Evolutionary conservation across 2,113 vertebrate genomes (phyloP), one percentile per base, ranked within the genome.

Genomic region (Phalacrocorax aristotelis): DNA sequence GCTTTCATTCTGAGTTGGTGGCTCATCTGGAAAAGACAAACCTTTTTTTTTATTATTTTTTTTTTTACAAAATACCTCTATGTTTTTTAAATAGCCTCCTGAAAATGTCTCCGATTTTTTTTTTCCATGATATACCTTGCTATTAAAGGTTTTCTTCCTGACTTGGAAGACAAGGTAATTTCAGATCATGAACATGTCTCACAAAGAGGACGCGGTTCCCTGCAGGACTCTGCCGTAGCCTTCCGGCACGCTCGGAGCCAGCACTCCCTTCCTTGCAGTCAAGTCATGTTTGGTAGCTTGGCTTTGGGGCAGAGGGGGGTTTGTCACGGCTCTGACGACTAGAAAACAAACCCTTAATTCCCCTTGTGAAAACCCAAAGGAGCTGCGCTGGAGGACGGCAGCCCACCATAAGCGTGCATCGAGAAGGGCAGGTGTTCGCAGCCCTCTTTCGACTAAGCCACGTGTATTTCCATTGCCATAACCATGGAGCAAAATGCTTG

Each of bases 271-370:
- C 0, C 54, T 83, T 52, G 44, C 68, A 88, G 87, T 92, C 86
- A 21, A 30, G 68, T 92, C 77, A 15, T 60, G 89, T 87, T 91
- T 93, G 93, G 72, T 9, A 20, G 13, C n/a, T 87, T 93, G 94
- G 95, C 89, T 95, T 61, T 49, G 40, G 89, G 75, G 91, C 90
- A 88, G 78, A 83, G 62, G 17, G 49, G 55, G 12, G 83, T 95
- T 95, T 95, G 89, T 74, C 60, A 62, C 0, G 0, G 80, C 62
- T 86, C 49, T 48, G 60, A 66, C 82, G 83, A 10, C 68, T 54
- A 30, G 48, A 78, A 95, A 92, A 22, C 62, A 72, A 85, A 30
- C 19, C 58, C 25, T 66, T 74, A 4, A 55, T 49, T 87, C 40
- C 32, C 51, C 25, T 15, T 34, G 26, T 22, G 46, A 18, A 80